Conservation (phyloP, 2,113 vertebrate genomes). For the Daubentonia madagascariensis region DNA sequence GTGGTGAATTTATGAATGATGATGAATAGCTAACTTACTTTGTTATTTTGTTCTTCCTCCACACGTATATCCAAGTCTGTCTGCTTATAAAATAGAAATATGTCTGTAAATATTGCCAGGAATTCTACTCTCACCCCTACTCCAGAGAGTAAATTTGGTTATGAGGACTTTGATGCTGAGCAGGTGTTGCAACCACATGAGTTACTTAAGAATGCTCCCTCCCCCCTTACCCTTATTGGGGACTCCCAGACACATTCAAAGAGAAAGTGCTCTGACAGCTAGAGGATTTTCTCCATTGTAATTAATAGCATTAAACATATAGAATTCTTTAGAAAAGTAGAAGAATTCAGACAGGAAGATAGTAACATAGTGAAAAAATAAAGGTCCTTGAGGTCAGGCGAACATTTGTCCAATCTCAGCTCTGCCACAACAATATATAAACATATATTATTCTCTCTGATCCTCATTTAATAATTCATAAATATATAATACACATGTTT, state of each 20-base stretch:
- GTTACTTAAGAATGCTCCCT: neutral
- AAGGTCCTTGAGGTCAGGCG: neutral
- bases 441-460: neutral
- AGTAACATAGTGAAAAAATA: neutral
- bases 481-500: neutral
- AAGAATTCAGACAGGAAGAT: neutral
- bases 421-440: neutral
- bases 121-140: neutral
- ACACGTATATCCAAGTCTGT: neutral
- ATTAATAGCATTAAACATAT: neutral
- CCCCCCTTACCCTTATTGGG: no score
- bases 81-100: neutral
- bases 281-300: neutral
- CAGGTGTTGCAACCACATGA: neutral
- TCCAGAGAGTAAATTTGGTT: neutral
- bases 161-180: neutral
- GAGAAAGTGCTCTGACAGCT: neutral
- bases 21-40: neutral
- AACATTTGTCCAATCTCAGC: neutral
- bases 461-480: neutral
- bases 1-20: neutral
- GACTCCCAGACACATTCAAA: neutral
- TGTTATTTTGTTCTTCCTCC: neutral
- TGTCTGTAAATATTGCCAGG: neutral
- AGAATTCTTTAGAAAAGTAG: neutral